Evolutionary conservation across 2,888 invertebrate species (phyloP).

Genomic region (Gymnocheta viridis): DNA sequence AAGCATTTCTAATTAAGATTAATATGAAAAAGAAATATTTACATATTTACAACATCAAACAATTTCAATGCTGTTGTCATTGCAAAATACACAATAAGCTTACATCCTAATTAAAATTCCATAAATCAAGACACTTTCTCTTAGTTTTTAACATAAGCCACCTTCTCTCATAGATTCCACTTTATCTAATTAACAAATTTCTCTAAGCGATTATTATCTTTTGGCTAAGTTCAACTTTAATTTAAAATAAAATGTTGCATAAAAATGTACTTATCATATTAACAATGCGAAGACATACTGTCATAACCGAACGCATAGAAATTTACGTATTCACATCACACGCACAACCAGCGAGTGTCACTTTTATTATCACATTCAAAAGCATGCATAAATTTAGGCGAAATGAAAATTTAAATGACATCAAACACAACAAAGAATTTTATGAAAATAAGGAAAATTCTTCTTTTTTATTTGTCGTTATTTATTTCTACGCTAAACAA

Average conservation of each 20-base stretch:
- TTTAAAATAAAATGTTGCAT: constrained; percentile 5
- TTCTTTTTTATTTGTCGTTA: neutral
- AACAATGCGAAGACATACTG: neutral
- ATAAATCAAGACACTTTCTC: neutral
- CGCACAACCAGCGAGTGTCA: constrained; percentile 18
- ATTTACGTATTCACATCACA: constrained; percentile 33
- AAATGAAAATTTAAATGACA: constrained; percentile 48
- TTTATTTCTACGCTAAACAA: neutral
- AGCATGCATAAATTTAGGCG: constrained; percentile 43
- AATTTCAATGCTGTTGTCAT: no score
- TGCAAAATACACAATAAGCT: no score
- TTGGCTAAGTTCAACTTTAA: constrained; percentile 27
- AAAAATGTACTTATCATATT: neutral
- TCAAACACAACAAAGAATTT: constrained; percentile 35
- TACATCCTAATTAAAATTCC: neutral
- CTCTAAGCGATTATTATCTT: neutral
- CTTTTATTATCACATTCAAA: constrained; percentile 28
- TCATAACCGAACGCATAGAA: neutral
- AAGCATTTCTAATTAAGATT: neutral
- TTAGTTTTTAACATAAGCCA: neutral
- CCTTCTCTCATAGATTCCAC: neutral
- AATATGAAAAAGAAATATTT: no score
- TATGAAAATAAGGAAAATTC: constrained; percentile 13
- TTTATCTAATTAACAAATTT: constrained; percentile 18
- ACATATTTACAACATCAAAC: no score